Evolutionary conservation across 2,888 invertebrate species (phyloP).

Genomic region (Melieria picta): DNA sequence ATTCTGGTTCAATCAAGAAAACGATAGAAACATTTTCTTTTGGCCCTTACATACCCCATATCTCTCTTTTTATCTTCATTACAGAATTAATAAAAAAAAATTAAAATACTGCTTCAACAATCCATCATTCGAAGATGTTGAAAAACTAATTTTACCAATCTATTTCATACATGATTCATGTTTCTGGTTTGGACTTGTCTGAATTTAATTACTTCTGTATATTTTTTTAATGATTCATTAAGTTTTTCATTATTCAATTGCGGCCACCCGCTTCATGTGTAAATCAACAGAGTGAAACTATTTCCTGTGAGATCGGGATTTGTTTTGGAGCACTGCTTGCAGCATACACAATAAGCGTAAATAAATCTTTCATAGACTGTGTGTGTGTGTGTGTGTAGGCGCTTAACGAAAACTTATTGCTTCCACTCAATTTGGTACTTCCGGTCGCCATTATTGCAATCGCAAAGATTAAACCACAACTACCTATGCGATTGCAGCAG

Average conservation of each 20-base stretch:
- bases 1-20: too few relatives aligned
- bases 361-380: neutral
- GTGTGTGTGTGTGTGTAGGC: neutral
- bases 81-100: too few relatives aligned
- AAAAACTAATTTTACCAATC: too few relatives aligned
- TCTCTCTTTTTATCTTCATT: too few relatives aligned
- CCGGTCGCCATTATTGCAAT: conserved; percentile 13
- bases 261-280: neutral
- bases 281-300: neutral
- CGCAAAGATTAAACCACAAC: neutral
- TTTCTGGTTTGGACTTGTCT: too few relatives aligned
- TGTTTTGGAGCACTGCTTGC: neutral
- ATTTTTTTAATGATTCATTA: too few relatives aligned
- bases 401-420: conserved; percentile 31
- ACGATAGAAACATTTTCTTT: too few relatives aligned
- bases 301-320: neutral
- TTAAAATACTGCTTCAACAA: too few relatives aligned
- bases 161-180: too few relatives aligned
- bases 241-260: neutral
- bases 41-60: too few relatives aligned
- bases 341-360: neutral
- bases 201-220: too few relatives aligned
- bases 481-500: neutral
- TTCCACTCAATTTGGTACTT: conserved; percentile 37
- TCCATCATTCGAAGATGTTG: too few relatives aligned